A percentile compares a stretch with the other conserved stretches of the same genome.
Evolutionary conservation across 2,888 invertebrate species (phyloP).

Genomic region (Erannis defoliaria): DNA sequence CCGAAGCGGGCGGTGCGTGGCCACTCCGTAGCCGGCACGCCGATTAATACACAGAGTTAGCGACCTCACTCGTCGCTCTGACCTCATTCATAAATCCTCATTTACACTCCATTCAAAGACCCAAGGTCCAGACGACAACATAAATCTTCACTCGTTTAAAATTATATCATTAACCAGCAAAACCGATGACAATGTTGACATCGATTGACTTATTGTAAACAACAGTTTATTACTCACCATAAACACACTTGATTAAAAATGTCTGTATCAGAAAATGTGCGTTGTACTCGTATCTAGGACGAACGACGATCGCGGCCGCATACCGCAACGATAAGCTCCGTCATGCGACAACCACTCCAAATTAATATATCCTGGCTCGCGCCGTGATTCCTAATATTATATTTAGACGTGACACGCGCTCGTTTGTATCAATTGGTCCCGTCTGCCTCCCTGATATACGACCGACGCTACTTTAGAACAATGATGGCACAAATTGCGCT

Average conservation of each 20-base stretch:
- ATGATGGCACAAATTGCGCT: conserved; percentile 84
- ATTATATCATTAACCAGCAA: conserved; percentile 39
- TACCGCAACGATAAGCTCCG: conserved; percentile 65
- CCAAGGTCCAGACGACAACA: conserved; percentile 66
- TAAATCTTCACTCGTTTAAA: conserved; percentile 53
- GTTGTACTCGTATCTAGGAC: conserved; percentile 27
- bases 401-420: conserved; percentile 86
- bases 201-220: conserved; percentile 34
- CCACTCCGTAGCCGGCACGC: conserved; percentile 42
- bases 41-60: conserved; percentile 67
- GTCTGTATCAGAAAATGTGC: not conserved
- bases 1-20: conserved; percentile 61
- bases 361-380: conserved; percentile 87
- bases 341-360: conserved; percentile 80
- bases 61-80: conserved; percentile 75
- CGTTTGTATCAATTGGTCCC: conserved; percentile 86
- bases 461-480: conserved; percentile 85
- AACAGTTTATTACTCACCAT: conserved; percentile 11
- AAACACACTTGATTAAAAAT: conserved; percentile 3
- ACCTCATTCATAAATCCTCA: conserved; percentile 84
- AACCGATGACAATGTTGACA: conserved; percentile 35
- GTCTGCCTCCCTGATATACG: conserved; percentile 84
- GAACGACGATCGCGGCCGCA: conserved; percentile 47
- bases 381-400: conserved; percentile 87
- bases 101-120: conserved; percentile 76